phyloP scores from a whole-genome alignment of 2,113 vertebrate species.

The Martes martes region DNA sequence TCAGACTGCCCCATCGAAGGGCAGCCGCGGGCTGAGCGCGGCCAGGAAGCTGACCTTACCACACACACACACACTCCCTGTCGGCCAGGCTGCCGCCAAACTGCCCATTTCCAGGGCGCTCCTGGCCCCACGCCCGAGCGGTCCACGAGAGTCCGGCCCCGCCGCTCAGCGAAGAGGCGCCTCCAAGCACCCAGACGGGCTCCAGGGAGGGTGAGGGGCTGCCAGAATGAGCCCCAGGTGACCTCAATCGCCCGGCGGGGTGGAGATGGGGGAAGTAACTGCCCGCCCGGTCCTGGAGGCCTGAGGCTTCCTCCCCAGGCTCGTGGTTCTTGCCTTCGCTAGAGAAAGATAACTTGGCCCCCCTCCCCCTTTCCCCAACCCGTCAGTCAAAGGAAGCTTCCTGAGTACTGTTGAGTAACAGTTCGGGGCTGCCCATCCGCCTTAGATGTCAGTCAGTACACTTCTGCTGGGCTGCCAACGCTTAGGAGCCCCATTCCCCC shows the following conservation, averaged over 20 bases:
- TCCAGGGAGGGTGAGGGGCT: not conserved
- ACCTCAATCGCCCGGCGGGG: not conserved
- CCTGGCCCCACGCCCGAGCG: slow-evolving; percentile 33
- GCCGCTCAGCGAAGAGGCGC: not conserved
- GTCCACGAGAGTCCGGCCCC: slow-evolving; percentile 36
- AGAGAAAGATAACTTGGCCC: not conserved
- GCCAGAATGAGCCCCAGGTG: not conserved
- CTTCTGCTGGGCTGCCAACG: not conserved
- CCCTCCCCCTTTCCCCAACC: no score
- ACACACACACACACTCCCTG: not conserved
- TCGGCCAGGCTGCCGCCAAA: slow-evolving; percentile 49
- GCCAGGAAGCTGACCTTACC: not conserved
- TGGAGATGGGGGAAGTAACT: not conserved
- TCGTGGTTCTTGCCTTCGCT: not conserved
- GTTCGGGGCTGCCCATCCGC: no score
- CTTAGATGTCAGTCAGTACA: not conserved
- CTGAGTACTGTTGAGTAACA: not conserved
- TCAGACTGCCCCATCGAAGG: not conserved
- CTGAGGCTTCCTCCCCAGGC: not conserved
- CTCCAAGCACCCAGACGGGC: not conserved
- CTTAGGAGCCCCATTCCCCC: no score
- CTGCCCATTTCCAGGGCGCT: slow-evolving; percentile 50
- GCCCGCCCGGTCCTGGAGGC: not conserved
- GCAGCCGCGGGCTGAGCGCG: not conserved
- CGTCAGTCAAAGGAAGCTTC: not conserved